Evolutionary conservation across 1,140 invertebrate species (phyloP), one percentile per base, ranked within the genome.

Genomic region (Caenorhabditis remanei): DNA sequence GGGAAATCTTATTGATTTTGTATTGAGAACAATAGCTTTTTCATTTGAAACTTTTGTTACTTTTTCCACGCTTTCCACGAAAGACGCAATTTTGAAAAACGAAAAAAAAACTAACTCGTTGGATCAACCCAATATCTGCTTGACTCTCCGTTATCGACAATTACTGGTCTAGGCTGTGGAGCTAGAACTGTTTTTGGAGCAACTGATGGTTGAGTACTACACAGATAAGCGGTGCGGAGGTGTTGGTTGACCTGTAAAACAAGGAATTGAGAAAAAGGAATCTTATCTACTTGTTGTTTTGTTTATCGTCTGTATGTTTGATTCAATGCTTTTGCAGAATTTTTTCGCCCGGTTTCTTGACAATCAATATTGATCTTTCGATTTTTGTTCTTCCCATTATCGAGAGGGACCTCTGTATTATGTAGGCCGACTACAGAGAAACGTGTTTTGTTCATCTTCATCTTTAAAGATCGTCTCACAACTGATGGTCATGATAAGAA

Each of bases 51-150:
- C 6, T 9, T 19, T n/a, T 3, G 55, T 5, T 5, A 58, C 6
- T 9, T 13, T 53, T 9, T 53, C 32, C 32, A 32, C 32, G 32
- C 2, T 32, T 32, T 32, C 32, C 32, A 32, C 32, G 32, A 32
- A 32, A 1, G 32, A 32, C 32, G 32, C 32, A 32, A 32, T 32
- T 32, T 32, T 32, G 32, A 32, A 32, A 32, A 32, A 32, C 1
- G 5, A 53, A 53, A 11, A 3, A 3, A 11, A 32, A 19, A 79
- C 71, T 79, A 13, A 79, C 71, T 79, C 13, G 71, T 79, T 46
- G 71, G 71, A 79, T 79, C 71, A n/a, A 79, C 71, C 71, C 71
- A 79, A 79, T 79, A 79, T 79, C 71, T 79, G 46, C 71, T 79
- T n/a, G 71, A 79, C 24, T 79, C 71, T 48, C 46, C 71, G 21